These are phyloP conservation scores for Leptopilina syphax DNA, from an alignment of 2,888 invertebrate genomes.

Conservation along the genomic window DNA sequence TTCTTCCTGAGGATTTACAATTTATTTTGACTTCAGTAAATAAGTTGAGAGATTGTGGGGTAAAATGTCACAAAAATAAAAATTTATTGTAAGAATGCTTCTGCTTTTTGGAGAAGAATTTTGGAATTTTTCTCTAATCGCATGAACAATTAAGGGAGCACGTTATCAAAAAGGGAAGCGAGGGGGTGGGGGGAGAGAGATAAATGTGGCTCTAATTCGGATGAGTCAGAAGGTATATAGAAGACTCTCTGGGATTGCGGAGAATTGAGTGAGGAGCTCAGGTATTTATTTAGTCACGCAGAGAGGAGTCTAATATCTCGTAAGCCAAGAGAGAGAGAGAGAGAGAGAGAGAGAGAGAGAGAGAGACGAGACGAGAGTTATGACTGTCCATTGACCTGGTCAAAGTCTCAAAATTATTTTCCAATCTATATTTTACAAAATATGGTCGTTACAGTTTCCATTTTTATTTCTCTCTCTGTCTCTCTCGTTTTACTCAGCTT, in stretches of 20 bases:
- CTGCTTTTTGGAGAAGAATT: no score
- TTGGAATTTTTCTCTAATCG: no score
- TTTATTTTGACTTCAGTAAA: no score
- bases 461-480: not conserved
- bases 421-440: slow-evolving; percentile 23
- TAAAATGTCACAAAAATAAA: no score
- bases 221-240: slow-evolving; percentile 5
- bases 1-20: no score
- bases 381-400: slow-evolving; percentile 11
- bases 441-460: slow-evolving; percentile 20
- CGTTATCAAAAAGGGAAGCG: no score
- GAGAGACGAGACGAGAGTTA: not conserved
- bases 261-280: not conserved
- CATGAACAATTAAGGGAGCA: no score
- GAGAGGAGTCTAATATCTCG: not conserved
- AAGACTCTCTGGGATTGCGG: no score
- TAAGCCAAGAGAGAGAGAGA: not conserved
- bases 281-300: slow-evolving; percentile 28
- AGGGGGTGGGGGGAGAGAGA: no score
- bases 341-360: no score
- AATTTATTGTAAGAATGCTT: no score
- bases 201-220: not conserved
- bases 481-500: slow-evolving; percentile 28
- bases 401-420: slow-evolving; percentile 24
- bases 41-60: no score